Base-by-base conservation (phyloP, 2,797 vertebrate species). In the Myiothlypis coronata region DNA sequence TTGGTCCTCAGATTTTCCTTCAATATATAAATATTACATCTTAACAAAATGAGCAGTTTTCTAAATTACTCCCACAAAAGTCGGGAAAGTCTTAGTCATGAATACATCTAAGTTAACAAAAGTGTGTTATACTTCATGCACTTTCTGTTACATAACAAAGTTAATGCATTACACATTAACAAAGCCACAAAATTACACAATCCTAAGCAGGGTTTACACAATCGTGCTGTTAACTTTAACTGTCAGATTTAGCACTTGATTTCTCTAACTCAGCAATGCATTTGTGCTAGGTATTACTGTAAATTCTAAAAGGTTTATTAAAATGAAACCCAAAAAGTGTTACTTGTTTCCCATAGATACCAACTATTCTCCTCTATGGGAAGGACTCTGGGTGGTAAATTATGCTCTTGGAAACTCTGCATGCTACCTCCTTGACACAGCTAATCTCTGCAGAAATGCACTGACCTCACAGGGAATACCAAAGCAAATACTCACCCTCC, bases 351-450 rank as follows among this genome's bases (percentile, higher is more conserved):
- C 64, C 68, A 71, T 12, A 77, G 75, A 83, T 23, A 83, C n/a
- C 61, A 83, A 53, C 34, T 28, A n/a, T 46, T 72, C 26, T 44
- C n/a, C 23, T 59, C 41, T 21, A 35, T 3, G 64, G 70, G 41
- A 82, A 79, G 56, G 79, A n/a, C 70, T 71, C 91, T 83, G 61
- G 57, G 78, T 74, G 75, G 65, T 89, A 92, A 94, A 91, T 69
- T 37, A 71, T 1, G 2, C 75, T 9, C 12, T 71, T 75, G 39
- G 56, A 77, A 94, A 56, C 49, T 64, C 89, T 56, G 37, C 69
- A 24, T n/a, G 82, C 14, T 32, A 32, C 39, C 59, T 89, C 61
- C 64, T 59, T 24, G 35, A 83, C 83, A 82, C 65, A 87, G 27
- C 71, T 71, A 20, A 87, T 69, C 82, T 49, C 52, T 21, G 39